These are phyloP conservation scores for Chrysolina haemoptera DNA, from an alignment of 2,888 invertebrate species.

Conservation along the genomic window DNA sequence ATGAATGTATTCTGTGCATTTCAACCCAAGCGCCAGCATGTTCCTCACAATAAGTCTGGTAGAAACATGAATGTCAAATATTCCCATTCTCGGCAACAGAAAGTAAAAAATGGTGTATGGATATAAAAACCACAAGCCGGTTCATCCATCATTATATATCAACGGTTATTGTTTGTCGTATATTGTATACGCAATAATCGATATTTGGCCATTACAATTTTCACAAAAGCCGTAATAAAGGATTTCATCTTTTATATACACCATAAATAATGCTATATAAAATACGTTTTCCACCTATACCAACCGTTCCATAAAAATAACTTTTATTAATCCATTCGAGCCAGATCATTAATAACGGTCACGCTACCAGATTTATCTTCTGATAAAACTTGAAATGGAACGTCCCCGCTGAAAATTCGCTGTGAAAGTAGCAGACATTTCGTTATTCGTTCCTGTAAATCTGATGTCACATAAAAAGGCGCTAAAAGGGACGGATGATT, in stretches of 20 bases:
- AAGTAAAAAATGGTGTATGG: not conserved
- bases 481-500: conserved; percentile 51
- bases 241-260: conserved; percentile 31
- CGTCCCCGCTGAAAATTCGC: conserved; percentile 27
- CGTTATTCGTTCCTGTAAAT: conserved; percentile 42
- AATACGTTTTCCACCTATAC: conserved; percentile 33
- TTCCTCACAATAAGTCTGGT: too few species aligned
- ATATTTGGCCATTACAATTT: conserved; percentile 8
- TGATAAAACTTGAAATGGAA: conserved; percentile 27
- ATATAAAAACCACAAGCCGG: not conserved
- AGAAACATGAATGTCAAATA: too few species aligned
- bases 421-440: conserved; percentile 32
- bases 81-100: not conserved
- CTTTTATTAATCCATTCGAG: conserved; percentile 31
- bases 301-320: conserved; percentile 32
- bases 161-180: conserved; percentile 1
- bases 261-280: conserved; percentile 34
- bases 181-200: not conserved
- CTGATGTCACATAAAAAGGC: conserved; percentile 51
- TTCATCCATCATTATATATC: conserved; percentile 3
- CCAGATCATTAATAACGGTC: conserved; percentile 23
- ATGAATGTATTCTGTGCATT: too few species aligned
- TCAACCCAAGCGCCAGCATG: too few species aligned
- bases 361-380: conserved; percentile 22
- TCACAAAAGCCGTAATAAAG: conserved; percentile 8